Conservation (phyloP, 2,113 vertebrate species). For the Gobio gobio region DNA sequence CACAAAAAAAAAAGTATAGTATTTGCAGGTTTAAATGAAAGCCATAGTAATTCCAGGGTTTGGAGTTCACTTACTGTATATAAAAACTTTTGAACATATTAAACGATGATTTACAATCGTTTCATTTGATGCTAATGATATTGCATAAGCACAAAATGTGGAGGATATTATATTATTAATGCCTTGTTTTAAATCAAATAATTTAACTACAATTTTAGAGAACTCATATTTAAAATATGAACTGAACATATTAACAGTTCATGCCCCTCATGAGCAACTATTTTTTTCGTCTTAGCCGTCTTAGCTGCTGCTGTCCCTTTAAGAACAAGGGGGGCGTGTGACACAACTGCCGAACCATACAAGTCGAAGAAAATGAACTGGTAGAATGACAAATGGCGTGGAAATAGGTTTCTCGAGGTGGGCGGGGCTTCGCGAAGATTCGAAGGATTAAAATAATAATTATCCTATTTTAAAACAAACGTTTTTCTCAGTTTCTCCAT, state of each 20-base stretch:
- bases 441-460: background rate
- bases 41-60: too few species aligned
- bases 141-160: background rate
- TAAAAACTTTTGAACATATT: too few species aligned
- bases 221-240: too few species aligned
- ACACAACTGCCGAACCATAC: background rate
- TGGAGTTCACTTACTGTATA: too few species aligned
- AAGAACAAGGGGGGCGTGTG: conserved; percentile 67
- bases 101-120: too few species aligned
- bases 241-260: background rate
- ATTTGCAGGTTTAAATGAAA: too few species aligned
- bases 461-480: background rate
- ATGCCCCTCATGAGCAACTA: background rate
- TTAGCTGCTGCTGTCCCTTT: conserved; percentile 66
- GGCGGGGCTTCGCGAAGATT: background rate
- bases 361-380: background rate
- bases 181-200: background rate
- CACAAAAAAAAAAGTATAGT: too few species aligned
- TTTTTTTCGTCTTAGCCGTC: background rate
- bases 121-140: background rate
- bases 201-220: background rate
- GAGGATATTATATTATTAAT: background rate
- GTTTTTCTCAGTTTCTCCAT: background rate
- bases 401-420: fast-evolving
- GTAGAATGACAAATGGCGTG: background rate